A percentile compares a stretch with the other conserved stretches of the same genome.
Conservation (phyloP, 2,797 vertebrate species). For the Pelodytes ibericus region DNA sequence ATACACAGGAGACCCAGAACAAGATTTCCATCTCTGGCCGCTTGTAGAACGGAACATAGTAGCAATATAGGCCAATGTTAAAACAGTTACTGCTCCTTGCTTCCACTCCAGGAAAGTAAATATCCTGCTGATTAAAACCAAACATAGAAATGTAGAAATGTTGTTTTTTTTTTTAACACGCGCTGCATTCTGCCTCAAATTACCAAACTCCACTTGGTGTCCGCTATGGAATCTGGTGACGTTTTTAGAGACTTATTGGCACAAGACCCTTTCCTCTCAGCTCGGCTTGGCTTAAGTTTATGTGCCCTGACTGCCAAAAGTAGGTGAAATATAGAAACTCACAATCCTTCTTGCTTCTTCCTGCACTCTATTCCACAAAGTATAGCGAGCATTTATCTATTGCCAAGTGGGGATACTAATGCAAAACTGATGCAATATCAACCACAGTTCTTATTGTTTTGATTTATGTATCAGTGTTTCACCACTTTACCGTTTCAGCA, state of each 20-base stretch:
- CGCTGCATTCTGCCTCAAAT: slow-evolving; percentile 53
- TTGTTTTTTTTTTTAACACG: slow-evolving; percentile 33
- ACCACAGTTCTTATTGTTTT: neutral
- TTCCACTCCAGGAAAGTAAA: slow-evolving; percentile 48
- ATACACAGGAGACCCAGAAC: slow-evolving; percentile 29
- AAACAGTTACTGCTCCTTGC: slow-evolving; percentile 23
- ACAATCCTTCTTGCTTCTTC: slow-evolving; percentile 26
- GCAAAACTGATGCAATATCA: slow-evolving; percentile 27
- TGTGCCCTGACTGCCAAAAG: slow-evolving; percentile 43
- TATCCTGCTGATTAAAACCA: slow-evolving; percentile 55
- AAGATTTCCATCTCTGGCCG: slow-evolving; percentile 43
- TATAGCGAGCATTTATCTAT: slow-evolving; percentile 42
- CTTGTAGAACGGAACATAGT: slow-evolving; percentile 27
- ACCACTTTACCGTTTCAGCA: slow-evolving; percentile 26
- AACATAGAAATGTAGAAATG: slow-evolving; percentile 39
- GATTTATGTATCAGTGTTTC: slow-evolving; percentile 6
- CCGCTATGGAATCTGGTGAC: slow-evolving; percentile 30
- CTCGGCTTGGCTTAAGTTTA: slow-evolving; percentile 38
- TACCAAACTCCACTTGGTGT: slow-evolving; percentile 21
- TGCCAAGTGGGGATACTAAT: slow-evolving; percentile 38
- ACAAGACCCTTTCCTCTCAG: slow-evolving; percentile 42
- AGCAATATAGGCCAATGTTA: slow-evolving; percentile 19
- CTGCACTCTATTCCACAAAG: slow-evolving; percentile 37
- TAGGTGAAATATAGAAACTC: slow-evolving; percentile 34
- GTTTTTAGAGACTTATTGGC: slow-evolving; percentile 51